Evolutionary conservation across 2,113 vertebrate species (phyloP).

Genomic region (Ammospiza caudacuta): DNA sequence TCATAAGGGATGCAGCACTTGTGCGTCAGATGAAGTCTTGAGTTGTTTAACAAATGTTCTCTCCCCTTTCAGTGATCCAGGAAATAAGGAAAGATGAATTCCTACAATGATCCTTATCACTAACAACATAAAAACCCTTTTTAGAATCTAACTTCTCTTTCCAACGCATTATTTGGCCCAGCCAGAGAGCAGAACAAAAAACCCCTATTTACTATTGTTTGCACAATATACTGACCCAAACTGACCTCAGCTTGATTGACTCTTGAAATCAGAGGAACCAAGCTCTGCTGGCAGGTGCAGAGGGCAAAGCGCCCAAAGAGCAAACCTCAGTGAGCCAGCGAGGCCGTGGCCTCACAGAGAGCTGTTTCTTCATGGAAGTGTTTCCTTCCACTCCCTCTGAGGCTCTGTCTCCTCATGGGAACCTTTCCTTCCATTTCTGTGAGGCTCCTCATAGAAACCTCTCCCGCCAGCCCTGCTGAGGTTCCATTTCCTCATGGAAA

Average conservation of each 20-base stretch:
- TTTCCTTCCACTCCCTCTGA: background rate
- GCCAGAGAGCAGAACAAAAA: background rate
- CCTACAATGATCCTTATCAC: background rate
- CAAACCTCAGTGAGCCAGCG: background rate
- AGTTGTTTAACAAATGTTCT: slow-evolving; percentile 2
- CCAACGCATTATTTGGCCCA: background rate
- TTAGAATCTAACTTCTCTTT: background rate
- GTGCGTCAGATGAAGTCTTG: background rate
- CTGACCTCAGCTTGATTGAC: background rate
- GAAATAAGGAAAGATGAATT: background rate
- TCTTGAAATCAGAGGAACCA: background rate
- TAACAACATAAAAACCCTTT: background rate
- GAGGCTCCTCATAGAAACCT: background rate
- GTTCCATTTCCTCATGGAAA: too few relatives aligned
- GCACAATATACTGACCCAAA: background rate
- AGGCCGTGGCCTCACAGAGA: background rate
- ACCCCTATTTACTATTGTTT: background rate
- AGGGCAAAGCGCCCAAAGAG: background rate
- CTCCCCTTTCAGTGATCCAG: background rate
- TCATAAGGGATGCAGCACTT: background rate
- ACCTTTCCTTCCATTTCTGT: background rate
- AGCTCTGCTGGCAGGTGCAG: background rate
- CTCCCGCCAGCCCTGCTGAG: background rate
- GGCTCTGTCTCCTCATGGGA: background rate
- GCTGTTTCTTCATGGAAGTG: background rate